These are phyloP conservation scores for Bombyx mandarina DNA, from an alignment of 1,140 invertebrate species.

Conservation along the genomic window DNA sequence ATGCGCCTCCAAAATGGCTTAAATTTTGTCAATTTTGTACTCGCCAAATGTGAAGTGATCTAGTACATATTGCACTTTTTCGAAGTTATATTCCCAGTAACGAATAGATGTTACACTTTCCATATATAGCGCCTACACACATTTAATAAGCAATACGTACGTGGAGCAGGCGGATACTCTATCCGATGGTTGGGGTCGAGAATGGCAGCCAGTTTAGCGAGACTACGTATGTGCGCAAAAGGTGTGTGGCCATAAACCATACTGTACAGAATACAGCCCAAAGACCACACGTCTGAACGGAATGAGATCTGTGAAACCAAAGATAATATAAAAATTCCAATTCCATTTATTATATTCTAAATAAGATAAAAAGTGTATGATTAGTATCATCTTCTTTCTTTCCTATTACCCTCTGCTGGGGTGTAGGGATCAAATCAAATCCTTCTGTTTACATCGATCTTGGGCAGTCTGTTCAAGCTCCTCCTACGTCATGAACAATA, in stretches of 20 bases:
- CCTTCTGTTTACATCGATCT: too few species aligned
- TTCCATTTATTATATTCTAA: background rate
- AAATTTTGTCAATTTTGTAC: too few species aligned
- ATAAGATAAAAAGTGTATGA: background rate
- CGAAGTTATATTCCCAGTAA: too few species aligned
- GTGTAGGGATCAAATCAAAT: too few species aligned
- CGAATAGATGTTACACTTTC: too few species aligned
- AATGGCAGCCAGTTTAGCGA: constrained; percentile 88
- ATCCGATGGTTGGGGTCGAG: constrained; percentile 83
- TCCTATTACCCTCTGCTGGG: too few species aligned
- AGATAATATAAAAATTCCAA: background rate
- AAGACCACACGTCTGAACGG: constrained; percentile 97
- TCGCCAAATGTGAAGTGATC: too few species aligned
- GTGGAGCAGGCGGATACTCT: constrained; percentile 75
- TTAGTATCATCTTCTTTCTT: background rate
- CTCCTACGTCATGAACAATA: too few species aligned
- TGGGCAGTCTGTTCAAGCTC: too few species aligned
- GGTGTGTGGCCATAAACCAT: constrained; percentile 93
- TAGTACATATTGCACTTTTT: too few species aligned
- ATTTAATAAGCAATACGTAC: constrained; percentile 27
- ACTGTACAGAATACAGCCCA: constrained; percentile 97
- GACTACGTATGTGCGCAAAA: constrained; percentile 87
- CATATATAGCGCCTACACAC: too few species aligned
- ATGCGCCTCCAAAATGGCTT: too few species aligned
- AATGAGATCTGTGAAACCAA: constrained; percentile 80